These are phyloP conservation scores for Australoheros facetus DNA, from an alignment of 2,797 vertebrate genomes.

Conservation along the genomic window DNA sequence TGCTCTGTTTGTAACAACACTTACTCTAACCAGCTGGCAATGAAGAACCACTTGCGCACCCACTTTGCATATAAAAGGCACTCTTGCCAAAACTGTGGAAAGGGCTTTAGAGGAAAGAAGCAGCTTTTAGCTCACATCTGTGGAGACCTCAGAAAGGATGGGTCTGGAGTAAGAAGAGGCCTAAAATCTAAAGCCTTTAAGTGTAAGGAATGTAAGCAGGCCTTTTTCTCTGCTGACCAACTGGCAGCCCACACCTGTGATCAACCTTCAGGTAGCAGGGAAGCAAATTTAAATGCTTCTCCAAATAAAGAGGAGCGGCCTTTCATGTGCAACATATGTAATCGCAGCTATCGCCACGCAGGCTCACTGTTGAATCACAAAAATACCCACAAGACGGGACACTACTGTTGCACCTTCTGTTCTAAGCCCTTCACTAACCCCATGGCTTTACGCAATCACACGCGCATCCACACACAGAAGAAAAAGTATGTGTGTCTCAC, in stretches of 20 bases:
- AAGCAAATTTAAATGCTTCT: not conserved
- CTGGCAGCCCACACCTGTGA: conserved; percentile 70
- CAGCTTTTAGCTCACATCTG: conserved; percentile 78
- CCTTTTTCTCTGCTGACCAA: conserved; percentile 67
- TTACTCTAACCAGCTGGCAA: conserved; percentile 85
- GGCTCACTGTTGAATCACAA: conserved; percentile 88
- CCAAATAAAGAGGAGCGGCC: conserved; percentile 75
- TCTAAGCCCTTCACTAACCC: conserved; percentile 85
- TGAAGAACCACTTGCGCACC: conserved; percentile 89
- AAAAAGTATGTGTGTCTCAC: conserved; percentile 84
- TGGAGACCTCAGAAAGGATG: conserved; percentile 65
- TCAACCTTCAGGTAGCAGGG: conserved; percentile 29
- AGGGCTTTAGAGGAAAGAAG: conserved; percentile 80
- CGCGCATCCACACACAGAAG: conserved; percentile 83
- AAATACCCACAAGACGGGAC: conserved; percentile 84
- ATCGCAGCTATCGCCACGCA: conserved; percentile 85
- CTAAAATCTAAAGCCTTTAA: conserved; percentile 60
- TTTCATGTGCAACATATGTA: conserved; percentile 84
- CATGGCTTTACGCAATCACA: conserved; percentile 84
- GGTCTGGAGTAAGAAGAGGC: conserved; percentile 37
- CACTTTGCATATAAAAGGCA: conserved; percentile 85
- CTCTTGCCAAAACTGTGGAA: conserved; percentile 81
- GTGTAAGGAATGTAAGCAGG: conserved; percentile 73
- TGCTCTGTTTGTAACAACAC: conserved; percentile 87
- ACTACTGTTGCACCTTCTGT: conserved; percentile 84